A percentile compares a stretch with the other conserved stretches of the same genome.
Evolutionary conservation across 2,888 invertebrate species (phyloP).

Genomic region (Heliothis peltigera): DNA sequence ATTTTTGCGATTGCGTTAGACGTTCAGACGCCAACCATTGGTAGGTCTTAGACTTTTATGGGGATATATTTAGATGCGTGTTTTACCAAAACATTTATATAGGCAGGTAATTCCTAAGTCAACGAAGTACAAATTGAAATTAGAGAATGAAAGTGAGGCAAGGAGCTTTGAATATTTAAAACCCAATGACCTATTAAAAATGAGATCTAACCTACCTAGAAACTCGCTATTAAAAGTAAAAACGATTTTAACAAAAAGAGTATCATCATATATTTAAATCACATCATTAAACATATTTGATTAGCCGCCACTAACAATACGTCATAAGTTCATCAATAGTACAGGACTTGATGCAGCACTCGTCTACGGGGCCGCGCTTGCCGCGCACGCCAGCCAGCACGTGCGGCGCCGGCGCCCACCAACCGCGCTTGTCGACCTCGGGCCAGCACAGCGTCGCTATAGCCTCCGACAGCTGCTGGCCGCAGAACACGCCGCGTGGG

Average conservation of each 20-base stretch:
- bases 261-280: conserved; percentile 24
- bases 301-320: conserved; percentile 52
- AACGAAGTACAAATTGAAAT: no score
- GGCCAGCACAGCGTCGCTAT: conserved; percentile 40
- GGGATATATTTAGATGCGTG: conserved; percentile 14
- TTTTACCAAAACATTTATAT: conserved; percentile 11
- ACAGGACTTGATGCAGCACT: conserved; percentile 68
- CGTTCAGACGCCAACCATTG: conserved; percentile 25
- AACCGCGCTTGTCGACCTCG: conserved; percentile 29
- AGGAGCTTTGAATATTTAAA: no score
- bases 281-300: conserved; percentile 3
- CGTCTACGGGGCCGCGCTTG: conserved; percentile 59
- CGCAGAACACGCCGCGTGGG: conserved; percentile 40
- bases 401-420: conserved; percentile 20
- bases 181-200: no score
- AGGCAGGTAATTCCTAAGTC: not conserved
- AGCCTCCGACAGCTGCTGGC: conserved; percentile 31
- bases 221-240: not conserved
- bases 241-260: not conserved
- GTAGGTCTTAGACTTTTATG: not conserved
- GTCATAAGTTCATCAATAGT: conserved; percentile 58
- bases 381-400: conserved; percentile 47
- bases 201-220: no score
- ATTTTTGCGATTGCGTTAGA: conserved; percentile 53
- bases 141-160: no score